phyloP scores from a whole-genome alignment of 2,888 invertebrate species.

The Syrphus vitripennis region DNA sequence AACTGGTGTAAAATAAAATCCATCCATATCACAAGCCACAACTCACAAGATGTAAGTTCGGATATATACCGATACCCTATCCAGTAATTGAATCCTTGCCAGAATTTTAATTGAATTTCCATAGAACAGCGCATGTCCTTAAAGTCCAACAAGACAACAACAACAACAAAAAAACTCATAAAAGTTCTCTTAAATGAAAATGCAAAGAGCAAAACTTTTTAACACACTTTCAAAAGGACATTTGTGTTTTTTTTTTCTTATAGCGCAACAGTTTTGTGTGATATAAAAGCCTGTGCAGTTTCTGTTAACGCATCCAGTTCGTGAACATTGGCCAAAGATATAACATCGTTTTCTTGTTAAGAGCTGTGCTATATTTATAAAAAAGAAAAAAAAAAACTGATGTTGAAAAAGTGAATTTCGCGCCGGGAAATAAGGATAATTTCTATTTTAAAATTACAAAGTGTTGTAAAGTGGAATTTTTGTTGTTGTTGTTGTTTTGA shows the following conservation, averaged over 20 bases:
- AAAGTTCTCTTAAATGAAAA: constrained; percentile 27
- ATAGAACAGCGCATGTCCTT: constrained; percentile 48
- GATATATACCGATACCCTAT: background rate
- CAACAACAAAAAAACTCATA: background rate
- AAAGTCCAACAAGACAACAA: background rate
- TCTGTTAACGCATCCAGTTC: constrained; percentile 40
- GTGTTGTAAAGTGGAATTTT: background rate
- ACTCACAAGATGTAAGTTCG: constrained; percentile 5
- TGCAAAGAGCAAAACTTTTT: constrained; percentile 36
- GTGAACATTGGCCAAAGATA: constrained; percentile 31
- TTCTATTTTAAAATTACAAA: background rate
- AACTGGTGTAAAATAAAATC: constrained; percentile 47
- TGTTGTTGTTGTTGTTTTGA: background rate
- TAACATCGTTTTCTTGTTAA: constrained; percentile 24
- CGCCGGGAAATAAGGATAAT: constrained; percentile 30
- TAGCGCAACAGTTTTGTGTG: constrained; percentile 58
- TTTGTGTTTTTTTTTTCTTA: no score
- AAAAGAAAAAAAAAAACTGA: no score
- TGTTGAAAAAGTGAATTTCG: constrained; percentile 15
- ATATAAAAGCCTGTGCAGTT: constrained; percentile 49
- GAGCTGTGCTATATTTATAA: no score
- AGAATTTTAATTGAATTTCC: constrained; percentile 16
- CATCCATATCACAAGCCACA: no score
- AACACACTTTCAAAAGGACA: background rate
- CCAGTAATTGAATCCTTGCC: constrained; percentile 54